Evolutionary conservation across 1,140 invertebrate genomes (phyloP), one percentile per base, ranked within the genome.

Genomic region (Formica selysi): DNA sequence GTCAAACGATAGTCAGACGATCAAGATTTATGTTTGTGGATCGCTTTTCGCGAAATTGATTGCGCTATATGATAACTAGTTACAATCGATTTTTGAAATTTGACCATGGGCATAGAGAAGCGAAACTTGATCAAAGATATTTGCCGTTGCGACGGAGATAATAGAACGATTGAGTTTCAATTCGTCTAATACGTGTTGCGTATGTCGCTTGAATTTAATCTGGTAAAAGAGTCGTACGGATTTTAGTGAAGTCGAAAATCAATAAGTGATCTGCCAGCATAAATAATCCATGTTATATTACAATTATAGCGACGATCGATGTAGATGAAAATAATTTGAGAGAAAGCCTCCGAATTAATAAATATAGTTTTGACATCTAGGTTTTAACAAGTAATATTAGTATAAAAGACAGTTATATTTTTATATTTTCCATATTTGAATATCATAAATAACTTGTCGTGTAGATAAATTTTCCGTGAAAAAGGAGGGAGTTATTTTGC

Each of bases 181-280:
- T 51, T 19, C 44, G 19, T 7, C 36, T 22, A 19, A 32, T 70
- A 64, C 44, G 59, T 38, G 51, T 29, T 29, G 44, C 26, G 44
- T 62, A 16, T 26, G 7, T 22, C 5, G 36, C 16, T 26, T n/a
- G 22, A 32, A 41, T 86, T 73, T 71, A 54, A 85, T 80, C 74
- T 76, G 62, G 29, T 61, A 48, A 51, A 51, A 70, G 79, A 70
- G 79, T 59, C 41, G 64, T 76, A 86, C 76, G 26, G 11, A n/a
- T 76, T 79, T 36, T 26, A 79, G 48, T 74, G 19, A 88, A 79
- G 79, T 83, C 41, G 29, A 73, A 59, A 61, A 81, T 91, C 84
- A 61, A 88, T 88, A 89, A 86, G 32, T 62, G 79, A 78, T 70
- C 76, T 62, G 87, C 67, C 83, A 38, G 76, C 59, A 62, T 78